A percentile compares a stretch with the other conserved stretches of the same genome.
Conservation (phyloP, 1,140 invertebrate genomes). For the Nephotettix cincticeps region DNA sequence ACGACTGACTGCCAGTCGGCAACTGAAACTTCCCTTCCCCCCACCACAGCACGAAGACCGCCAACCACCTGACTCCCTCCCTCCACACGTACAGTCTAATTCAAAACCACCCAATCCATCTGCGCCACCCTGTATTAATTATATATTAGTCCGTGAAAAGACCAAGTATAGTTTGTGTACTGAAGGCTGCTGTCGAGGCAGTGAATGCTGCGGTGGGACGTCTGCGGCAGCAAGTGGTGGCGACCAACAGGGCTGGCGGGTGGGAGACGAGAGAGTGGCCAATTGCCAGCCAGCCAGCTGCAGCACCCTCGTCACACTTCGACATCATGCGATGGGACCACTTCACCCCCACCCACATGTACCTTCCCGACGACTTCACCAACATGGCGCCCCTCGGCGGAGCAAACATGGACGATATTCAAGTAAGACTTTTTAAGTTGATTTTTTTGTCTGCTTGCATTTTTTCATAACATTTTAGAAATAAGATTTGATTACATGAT, state of each 20-base stretch:
- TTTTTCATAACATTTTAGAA: conserved; percentile 41
- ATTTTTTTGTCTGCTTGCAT: conserved; percentile 20
- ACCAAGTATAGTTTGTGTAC: background rate
- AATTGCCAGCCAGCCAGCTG: conserved; percentile 67
- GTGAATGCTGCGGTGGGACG: conserved; percentile 34
- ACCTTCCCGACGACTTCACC: conserved; percentile 67
- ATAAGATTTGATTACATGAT: too few relatives aligned
- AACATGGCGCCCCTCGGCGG: conserved; percentile 57
- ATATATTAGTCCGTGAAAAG: too few relatives aligned
- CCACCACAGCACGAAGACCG: too few relatives aligned
- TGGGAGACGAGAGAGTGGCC: conserved; percentile 63
- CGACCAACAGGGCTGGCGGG: conserved; percentile 47
- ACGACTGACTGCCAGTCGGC: too few relatives aligned
- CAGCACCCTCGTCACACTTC: conserved; percentile 72
- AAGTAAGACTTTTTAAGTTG: conserved; percentile 42
- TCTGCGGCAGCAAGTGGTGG: conserved; percentile 45
- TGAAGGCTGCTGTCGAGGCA: conserved; percentile 34
- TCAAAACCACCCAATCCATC: too few relatives aligned
- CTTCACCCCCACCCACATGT: conserved; percentile 81
- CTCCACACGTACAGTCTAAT: too few relatives aligned
- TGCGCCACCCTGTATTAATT: too few relatives aligned
- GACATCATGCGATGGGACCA: conserved; percentile 83
- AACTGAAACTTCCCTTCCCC: too few relatives aligned
- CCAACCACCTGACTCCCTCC: too few relatives aligned
- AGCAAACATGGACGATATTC: conserved; percentile 64